Base-by-base conservation (phyloP, 2,113 vertebrate species). In the Trogon melanurus region DNA sequence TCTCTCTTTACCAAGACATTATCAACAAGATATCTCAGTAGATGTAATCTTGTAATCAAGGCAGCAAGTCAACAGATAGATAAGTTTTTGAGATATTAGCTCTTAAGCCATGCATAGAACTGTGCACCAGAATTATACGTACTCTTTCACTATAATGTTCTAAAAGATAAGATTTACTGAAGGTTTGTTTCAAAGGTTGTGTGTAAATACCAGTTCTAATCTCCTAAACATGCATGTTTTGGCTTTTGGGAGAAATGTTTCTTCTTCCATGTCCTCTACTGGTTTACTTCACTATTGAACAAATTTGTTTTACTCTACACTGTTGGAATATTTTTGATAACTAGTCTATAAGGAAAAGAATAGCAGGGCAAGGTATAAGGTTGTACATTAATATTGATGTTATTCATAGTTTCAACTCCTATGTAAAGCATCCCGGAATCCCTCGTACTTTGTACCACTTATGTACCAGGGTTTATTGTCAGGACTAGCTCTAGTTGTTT, bases 351-450 rank as follows among this genome's bases (percentile, higher is more conserved):
- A 65, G 16, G 50, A 75, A 83, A 70, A 86, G 11, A 65, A 12
- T 19, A 71, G 4, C 7, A 17, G 10, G 13, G 2, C 51, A 74
- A 67, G 25, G 4, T 15, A 64, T 36, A 87, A 47, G 2, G 64
- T 71, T 64, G 21, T 9, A 26, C 7, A 11, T n/a, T 45, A 30
- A 50, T 78, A 19, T 10, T 58, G 19, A n/a, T 0, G 0, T 57
- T 69, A 62, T 66, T 70, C 13, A 32, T 27, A 29, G 6, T 60
- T 91, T 81, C 27, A 70, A 5, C 5, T 60, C 38, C 21, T 56
- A 4, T 64, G 5, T 58, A 58, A 81, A 69, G 5, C 3, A 1
- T 62, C 73, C 27, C 54, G 27, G 30, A 70, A 69, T 32, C 25
- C 22, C 34, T 61, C 10, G 0, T 4, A 41, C 64, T 57, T 84